Conservation (phyloP, 2,797 vertebrate species). For the Muscicapa comitata region DNA sequence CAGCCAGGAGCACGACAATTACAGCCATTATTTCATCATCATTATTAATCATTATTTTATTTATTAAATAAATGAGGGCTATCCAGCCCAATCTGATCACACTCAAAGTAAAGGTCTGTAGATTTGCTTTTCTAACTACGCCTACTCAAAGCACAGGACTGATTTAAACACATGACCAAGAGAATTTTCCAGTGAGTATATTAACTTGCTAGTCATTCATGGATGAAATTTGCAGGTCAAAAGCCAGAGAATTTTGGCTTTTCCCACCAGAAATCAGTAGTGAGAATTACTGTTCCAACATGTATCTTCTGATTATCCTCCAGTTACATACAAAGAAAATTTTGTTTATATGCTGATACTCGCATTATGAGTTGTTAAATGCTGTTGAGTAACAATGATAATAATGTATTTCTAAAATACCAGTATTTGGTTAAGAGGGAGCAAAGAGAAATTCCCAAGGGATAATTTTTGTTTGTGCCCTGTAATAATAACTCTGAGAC, state of each 20-base stretch:
- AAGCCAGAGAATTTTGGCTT: background rate
- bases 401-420: background rate
- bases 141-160: background rate
- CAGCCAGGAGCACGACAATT: background rate
- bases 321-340: background rate
- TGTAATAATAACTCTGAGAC: background rate
- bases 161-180: background rate
- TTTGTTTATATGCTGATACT: background rate
- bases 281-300: background rate
- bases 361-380: background rate
- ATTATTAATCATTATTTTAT: too few species aligned
- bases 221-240: background rate
- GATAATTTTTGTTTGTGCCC: background rate
- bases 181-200: background rate
- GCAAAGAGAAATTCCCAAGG: background rate
- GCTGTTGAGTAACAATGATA: background rate
- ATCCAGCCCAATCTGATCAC: background rate
- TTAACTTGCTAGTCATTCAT: background rate
- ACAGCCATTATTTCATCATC: background rate
- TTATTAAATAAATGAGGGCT: background rate
- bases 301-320: background rate
- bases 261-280: background rate
- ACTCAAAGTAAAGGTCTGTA: background rate
- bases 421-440: background rate
- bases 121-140: background rate